Evolutionary conservation across 2,797 vertebrate genomes (phyloP), one percentile per base, ranked within the genome.

Genomic region (Anisognathus igniventris): DNA sequence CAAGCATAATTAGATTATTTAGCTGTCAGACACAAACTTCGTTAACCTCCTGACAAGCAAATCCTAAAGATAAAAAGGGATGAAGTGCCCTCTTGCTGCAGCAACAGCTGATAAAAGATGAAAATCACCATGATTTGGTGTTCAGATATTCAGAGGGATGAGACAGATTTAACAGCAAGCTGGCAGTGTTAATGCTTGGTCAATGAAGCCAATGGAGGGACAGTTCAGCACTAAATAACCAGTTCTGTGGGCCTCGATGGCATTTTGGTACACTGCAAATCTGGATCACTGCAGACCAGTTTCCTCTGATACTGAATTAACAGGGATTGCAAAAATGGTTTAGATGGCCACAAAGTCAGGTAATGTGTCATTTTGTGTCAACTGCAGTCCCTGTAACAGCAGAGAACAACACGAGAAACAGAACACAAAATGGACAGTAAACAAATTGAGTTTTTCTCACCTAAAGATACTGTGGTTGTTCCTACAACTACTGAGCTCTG

Each of bases 1-100:
- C 0, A 0, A 75, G 35, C 25, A 37, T 47, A 89, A 91, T 77
- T 77, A 54, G 58, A 83, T 83, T 74, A 86, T 64, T 82, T 68
- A 62, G 35, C 70, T 78, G 54, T 60, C 62, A 66, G 66, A 83
- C 50, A 80, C n/a, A 87, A 80, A 80, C 65, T 61, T 67, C 0
- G 5, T 31, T 72, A 37, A 91, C 58, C 5, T 4, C 39, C 39
- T 72, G 62, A 60, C 44, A 86, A 51, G 21, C 3, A 13, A 82
- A 72, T 50, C 50, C 61, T 54, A 60, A 93, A 74, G 79, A 83
- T 62, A 39, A 94, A 94, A 91, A 45, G 24, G 42, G 42, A 77
- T 33, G 12, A 83, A 62, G 33, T 54, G 31, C 31, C 51, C 67
- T 86, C 76, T 61, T 86, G 44, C 66, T 91, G 44, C 88, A 88